These are phyloP conservation scores for Andrena flavipes DNA, from an alignment of 2,888 invertebrate species.

Conservation along the genomic window DNA sequence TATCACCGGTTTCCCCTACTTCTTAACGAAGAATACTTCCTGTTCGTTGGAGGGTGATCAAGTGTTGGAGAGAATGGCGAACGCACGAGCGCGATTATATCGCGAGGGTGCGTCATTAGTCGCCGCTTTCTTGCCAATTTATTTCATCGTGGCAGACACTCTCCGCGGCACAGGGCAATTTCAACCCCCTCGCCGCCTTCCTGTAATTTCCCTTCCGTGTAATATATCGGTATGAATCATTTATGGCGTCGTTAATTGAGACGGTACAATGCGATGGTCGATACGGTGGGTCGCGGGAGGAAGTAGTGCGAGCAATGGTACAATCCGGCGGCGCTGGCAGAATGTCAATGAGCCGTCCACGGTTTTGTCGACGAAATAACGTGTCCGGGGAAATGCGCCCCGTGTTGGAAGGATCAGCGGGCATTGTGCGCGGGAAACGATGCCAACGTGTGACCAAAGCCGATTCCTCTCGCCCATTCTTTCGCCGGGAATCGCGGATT, in stretches of 20 bases:
- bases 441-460: constrained; percentile 59
- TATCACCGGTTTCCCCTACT: no score
- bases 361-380: constrained; percentile 68
- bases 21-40: no score
- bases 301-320: constrained; percentile 59
- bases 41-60: not conserved
- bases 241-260: constrained; percentile 67
- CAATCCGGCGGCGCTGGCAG: constrained; percentile 63
- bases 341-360: constrained; percentile 66
- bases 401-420: constrained; percentile 54
- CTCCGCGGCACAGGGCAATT: constrained; percentile 12
- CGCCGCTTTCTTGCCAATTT: constrained; percentile 44
- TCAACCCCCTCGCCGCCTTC: not conserved
- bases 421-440: constrained; percentile 57
- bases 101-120: constrained; percentile 29
- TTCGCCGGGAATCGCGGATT: constrained; percentile 37
- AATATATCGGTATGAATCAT: constrained; percentile 61
- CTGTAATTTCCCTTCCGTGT: constrained; percentile 47
- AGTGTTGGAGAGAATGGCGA: not conserved
- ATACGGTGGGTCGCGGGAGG: constrained; percentile 48
- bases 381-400: constrained; percentile 56
- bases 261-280: constrained; percentile 56
- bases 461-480: constrained; percentile 29
- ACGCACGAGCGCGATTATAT: not conserved
- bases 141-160: constrained; percentile 15